These are phyloP conservation scores for Hippocampus zosterae DNA, from an alignment of 2,113 vertebrate genomes.

Conservation along the genomic window DNA sequence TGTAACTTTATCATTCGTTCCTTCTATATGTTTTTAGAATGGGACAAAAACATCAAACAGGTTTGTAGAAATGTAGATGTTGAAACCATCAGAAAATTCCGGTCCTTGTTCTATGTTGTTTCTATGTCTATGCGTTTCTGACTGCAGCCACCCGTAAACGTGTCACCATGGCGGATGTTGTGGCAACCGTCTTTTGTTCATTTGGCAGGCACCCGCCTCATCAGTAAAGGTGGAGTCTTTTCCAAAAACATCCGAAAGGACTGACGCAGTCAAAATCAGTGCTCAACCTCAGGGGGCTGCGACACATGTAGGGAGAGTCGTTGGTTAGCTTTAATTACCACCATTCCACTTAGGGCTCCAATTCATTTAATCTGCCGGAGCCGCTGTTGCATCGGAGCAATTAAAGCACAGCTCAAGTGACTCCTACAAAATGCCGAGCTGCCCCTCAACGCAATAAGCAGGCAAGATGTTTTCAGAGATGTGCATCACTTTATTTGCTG, in stretches of 20 bases:
- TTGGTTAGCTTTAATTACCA: slow-evolving; percentile 76
- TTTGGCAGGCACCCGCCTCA: slow-evolving; percentile 1
- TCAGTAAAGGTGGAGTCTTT: slow-evolving; percentile 19
- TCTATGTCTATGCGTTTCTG: no score
- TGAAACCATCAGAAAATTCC: neutral
- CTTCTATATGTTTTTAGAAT: neutral
- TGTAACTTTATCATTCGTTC: neutral
- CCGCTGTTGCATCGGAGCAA: slow-evolving; percentile 58
- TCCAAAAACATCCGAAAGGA: slow-evolving; percentile 42
- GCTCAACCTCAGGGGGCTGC: slow-evolving; percentile 50
- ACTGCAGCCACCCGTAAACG: neutral
- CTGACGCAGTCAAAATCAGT: slow-evolving; percentile 64
- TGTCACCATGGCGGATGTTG: slow-evolving; percentile 22
- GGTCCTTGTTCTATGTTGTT: neutral
- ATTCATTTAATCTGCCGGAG: slow-evolving; percentile 67
- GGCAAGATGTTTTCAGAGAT: neutral
- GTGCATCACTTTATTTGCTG: neutral
- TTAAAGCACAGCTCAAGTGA: slow-evolving; percentile 56
- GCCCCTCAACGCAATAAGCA: neutral
- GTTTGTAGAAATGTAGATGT: neutral
- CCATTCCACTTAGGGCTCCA: slow-evolving; percentile 54
- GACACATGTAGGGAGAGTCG: slow-evolving; percentile 45
- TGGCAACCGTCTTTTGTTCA: slow-evolving; percentile 35
- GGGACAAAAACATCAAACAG: neutral
- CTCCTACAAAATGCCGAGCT: slow-evolving; percentile 4